Percentiles rank a stretch among this genome's conserved stretches.
phyloP scores from a whole-genome alignment of 2,113 vertebrate species.

The Thamnaconus septentrionalis region DNA sequence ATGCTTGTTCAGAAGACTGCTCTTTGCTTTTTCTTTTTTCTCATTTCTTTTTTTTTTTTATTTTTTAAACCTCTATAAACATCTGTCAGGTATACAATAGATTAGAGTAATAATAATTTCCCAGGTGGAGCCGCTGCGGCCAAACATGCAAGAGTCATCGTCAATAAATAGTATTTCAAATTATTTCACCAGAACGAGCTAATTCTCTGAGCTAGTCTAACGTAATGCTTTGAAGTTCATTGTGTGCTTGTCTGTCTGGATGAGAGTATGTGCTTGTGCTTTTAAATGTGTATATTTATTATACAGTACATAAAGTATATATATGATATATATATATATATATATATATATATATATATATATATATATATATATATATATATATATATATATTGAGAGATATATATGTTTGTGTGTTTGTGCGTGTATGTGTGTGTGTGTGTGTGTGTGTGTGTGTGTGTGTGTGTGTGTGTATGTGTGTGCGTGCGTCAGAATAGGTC shows the following conservation, averaged over 20 bases:
- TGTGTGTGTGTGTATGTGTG: constrained; percentile 61
- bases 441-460: constrained; percentile 43
- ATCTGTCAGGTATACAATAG: constrained; percentile 80
- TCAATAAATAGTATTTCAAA: constrained; percentile 74
- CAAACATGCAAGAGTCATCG: constrained; percentile 88
- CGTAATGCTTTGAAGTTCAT: constrained; percentile 20
- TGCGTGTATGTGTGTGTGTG: constrained; percentile 40
- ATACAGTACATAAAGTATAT: constrained; percentile 47
- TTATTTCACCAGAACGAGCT: constrained; percentile 84
- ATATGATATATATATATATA: too few relatives aligned
- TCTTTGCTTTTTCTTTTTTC: constrained; percentile 46
- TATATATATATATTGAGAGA: too few relatives aligned
- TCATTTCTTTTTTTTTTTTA: neutral
- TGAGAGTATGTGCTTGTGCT: constrained; percentile 42
- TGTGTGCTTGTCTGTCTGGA: constrained; percentile 33
- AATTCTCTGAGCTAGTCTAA: constrained; percentile 72
- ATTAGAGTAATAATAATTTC: constrained; percentile 67
- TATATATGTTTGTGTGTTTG: constrained; percentile 45
- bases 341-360: too few relatives aligned
- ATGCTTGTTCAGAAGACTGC: constrained; percentile 88
- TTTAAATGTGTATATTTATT: constrained; percentile 43
- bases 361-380: too few relatives aligned
- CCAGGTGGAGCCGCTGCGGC: constrained; percentile 80
- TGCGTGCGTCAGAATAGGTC: constrained; percentile 6
- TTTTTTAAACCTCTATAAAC: constrained; percentile 75